Conservation (phyloP, 2,797 vertebrate species). For the Anguilla pacifica region DNA sequence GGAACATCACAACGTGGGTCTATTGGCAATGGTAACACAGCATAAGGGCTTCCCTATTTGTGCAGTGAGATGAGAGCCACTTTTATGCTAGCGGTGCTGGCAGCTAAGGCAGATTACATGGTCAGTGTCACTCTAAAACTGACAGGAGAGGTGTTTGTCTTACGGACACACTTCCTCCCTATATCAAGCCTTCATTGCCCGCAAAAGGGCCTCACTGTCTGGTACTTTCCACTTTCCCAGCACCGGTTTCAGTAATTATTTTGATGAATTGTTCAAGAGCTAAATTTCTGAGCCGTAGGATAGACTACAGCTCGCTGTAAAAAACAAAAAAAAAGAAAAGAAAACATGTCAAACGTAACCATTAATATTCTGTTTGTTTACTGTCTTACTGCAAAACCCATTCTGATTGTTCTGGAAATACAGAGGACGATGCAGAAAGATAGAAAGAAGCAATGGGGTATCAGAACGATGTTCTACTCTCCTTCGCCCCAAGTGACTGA, state of each 20-base stretch:
- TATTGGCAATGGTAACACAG: conserved; percentile 70
- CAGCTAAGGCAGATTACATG: conserved; percentile 61
- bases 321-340: neutral
- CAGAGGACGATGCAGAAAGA: neutral
- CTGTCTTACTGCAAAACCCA: neutral
- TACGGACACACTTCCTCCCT: conserved; percentile 44
- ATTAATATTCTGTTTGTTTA: neutral
- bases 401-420: neutral
- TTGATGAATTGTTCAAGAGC: conserved; percentile 19
- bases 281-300: neutral
- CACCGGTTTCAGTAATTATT: neutral
- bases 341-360: too few species aligned
- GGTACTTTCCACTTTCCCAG: neutral
- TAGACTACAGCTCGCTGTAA: neutral
- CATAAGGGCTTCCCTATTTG: conserved; percentile 74
- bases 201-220: neutral
- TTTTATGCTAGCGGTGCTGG: conserved; percentile 64
- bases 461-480: neutral
- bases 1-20: conserved; percentile 66
- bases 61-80: conserved; percentile 70
- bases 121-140: conserved; percentile 52
- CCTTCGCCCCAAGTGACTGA: neutral
- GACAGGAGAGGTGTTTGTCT: conserved; percentile 58
- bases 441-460: neutral
- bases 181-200: conserved; percentile 34